phyloP scores from a whole-genome alignment of 2,797 vertebrate species.

The Buphagus erythrorhynchus region DNA sequence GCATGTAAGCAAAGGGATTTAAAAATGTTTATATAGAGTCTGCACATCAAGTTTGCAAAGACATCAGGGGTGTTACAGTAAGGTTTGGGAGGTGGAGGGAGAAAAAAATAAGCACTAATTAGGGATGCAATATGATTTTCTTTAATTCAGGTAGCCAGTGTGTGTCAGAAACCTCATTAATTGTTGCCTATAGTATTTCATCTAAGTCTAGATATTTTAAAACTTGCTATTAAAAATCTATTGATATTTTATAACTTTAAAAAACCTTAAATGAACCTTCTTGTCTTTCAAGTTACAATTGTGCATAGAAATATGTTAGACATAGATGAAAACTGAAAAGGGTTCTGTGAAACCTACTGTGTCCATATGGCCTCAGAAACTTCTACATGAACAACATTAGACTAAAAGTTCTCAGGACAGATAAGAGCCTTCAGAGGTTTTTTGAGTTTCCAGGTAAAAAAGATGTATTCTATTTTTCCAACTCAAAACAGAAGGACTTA shows the following conservation, averaged over 20 bases:
- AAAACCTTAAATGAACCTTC: neutral
- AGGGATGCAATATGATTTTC: neutral
- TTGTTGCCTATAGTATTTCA: neutral
- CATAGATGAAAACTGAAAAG: neutral
- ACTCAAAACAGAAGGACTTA: neutral
- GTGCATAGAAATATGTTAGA: neutral
- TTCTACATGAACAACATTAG: neutral
- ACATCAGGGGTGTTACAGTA: neutral
- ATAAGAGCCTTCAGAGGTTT: neutral
- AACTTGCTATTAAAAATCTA: neutral
- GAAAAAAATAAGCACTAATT: neutral
- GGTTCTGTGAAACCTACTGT: neutral
- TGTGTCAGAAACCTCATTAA: neutral
- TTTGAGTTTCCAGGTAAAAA: neutral
- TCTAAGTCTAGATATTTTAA: neutral
- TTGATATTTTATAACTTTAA: neutral
- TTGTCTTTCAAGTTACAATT: neutral
- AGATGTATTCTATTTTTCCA: neutral
- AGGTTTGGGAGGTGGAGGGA: neutral
- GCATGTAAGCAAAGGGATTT: neutral
- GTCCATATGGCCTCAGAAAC: slow-evolving; percentile 16
- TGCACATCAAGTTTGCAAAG: neutral
- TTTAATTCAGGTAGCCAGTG: neutral
- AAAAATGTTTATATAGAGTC: neutral
- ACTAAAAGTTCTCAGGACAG: neutral